Percentiles rank a stretch among this genome's conserved stretches.
Conservation (phyloP, 2,888 invertebrate genomes). For the Cataglyphis altisquamis region DNA sequence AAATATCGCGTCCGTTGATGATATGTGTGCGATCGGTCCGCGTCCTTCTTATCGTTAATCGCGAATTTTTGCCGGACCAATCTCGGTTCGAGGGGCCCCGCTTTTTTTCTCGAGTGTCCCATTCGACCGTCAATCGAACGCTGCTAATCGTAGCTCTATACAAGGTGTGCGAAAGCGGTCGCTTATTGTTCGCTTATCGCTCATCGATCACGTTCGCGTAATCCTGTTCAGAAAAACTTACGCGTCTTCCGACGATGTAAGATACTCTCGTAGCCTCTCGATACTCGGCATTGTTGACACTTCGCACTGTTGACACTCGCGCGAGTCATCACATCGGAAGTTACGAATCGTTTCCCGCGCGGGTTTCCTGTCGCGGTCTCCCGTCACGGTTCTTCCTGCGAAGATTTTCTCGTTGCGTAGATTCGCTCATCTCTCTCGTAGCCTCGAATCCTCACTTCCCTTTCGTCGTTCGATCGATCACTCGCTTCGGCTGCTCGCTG, state of each 20-base stretch:
- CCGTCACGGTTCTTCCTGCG: constrained; percentile 70
- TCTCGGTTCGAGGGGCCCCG: constrained; percentile 19
- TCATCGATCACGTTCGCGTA: background rate
- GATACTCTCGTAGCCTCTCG: constrained; percentile 4
- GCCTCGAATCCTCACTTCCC: constrained; percentile 85
- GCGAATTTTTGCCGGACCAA: constrained; percentile 22
- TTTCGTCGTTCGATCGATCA: constrained; percentile 86
- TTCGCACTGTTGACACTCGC: constrained; percentile 32
- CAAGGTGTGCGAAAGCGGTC: constrained; percentile 16
- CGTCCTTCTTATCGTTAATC: background rate
- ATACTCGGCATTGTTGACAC: constrained; percentile 12
- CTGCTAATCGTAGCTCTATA: constrained; percentile 6
- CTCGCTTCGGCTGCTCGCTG: constrained; percentile 71
- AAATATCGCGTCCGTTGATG: constrained; percentile 66
- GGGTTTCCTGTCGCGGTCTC: constrained; percentile 76
- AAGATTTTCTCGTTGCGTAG: constrained; percentile 86
- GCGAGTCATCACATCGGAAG: constrained; percentile 74
- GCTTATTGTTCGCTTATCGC: background rate
- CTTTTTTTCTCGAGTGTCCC: background rate
- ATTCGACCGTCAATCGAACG: constrained; percentile 3
- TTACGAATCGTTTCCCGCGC: constrained; percentile 18
- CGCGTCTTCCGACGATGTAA: constrained; percentile 19
- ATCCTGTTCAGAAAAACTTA: constrained; percentile 20
- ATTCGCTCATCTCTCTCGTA: constrained; percentile 86
- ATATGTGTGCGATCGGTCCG: constrained; percentile 64